phyloP scores from a whole-genome alignment of 2,888 invertebrate genomes.

The Bellardia bayeri region DNA sequence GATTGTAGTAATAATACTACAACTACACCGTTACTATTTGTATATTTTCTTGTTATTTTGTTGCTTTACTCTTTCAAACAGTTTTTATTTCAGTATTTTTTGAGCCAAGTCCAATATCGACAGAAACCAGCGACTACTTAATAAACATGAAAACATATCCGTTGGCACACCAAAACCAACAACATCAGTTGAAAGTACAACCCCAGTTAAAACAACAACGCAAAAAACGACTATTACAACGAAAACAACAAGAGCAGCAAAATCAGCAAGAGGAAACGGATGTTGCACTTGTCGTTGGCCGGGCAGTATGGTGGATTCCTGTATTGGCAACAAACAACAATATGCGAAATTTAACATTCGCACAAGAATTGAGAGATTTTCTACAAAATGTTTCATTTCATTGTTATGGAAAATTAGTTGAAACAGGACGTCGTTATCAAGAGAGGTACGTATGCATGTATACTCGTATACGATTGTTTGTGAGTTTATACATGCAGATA shows the following conservation, averaged over 20 bases:
- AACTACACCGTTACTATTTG: conserved; percentile 55
- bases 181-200: conserved; percentile 62
- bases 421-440: conserved; percentile 77
- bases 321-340: conserved; percentile 63
- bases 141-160: conserved; percentile 73
- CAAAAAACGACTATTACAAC: conserved; percentile 17
- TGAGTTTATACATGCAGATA: conserved; percentile 2
- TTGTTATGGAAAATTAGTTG: conserved; percentile 82
- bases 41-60: conserved; percentile 38
- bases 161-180: conserved; percentile 67
- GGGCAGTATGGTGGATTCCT: conserved; percentile 81
- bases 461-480: neutral
- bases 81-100: conserved; percentile 39
- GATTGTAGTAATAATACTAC: conserved; percentile 63
- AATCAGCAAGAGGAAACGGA: conserved; percentile 68
- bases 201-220: conserved; percentile 45
- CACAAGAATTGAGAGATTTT: conserved; percentile 81
- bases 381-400: conserved; percentile 81
- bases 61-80: conserved; percentile 34
- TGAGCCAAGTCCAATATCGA: conserved; percentile 65
- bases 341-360: conserved; percentile 76
- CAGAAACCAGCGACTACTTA: conserved; percentile 72
- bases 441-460: conserved; percentile 78
- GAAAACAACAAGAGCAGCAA: conserved; percentile 31
- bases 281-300: conserved; percentile 77